These are phyloP conservation scores for Xylota segnis DNA, from an alignment of 2,888 invertebrate species.

Conservation along the genomic window DNA sequence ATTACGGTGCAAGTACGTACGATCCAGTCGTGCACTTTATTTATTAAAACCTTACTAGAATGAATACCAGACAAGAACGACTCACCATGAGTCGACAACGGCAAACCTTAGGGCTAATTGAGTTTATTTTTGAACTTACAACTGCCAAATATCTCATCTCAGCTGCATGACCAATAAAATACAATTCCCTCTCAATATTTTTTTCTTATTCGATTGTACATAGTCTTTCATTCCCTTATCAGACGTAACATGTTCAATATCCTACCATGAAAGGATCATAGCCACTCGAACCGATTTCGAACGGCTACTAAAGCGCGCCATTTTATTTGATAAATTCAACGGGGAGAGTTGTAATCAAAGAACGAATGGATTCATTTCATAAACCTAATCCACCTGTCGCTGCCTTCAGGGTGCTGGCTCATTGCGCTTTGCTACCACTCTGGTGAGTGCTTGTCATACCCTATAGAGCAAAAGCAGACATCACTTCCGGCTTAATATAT, in stretches of 20 bases:
- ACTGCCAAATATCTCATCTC: not conserved
- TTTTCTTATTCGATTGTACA: not conserved
- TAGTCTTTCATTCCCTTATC: not conserved
- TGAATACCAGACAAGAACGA: too few species aligned
- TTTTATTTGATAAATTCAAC: slow-evolving; percentile 45
- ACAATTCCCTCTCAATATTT: slow-evolving; percentile 21
- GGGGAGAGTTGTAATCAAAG: slow-evolving; percentile 18
- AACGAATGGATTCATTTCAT: slow-evolving; percentile 11
- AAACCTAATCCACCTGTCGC: slow-evolving; percentile 60
- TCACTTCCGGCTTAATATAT: slow-evolving; percentile 56
- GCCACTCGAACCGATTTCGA: not conserved
- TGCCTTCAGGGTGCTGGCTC: slow-evolving; percentile 9
- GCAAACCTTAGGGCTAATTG: too few species aligned
- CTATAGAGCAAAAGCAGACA: slow-evolving; percentile 22
- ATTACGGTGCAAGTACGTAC: too few species aligned
- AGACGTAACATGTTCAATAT: slow-evolving; percentile 23
- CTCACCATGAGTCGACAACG: too few species aligned
- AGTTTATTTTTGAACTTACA: too few species aligned
- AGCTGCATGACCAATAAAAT: slow-evolving; percentile 15
- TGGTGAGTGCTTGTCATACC: slow-evolving; percentile 7
- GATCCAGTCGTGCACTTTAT: too few species aligned
- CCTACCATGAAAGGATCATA: slow-evolving; percentile 26
- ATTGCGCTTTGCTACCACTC: not conserved
- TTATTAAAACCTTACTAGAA: too few species aligned
- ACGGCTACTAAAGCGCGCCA: slow-evolving; percentile 9